phyloP scores from a whole-genome alignment of 2,888 invertebrate species.

The Xylota segnis region DNA sequence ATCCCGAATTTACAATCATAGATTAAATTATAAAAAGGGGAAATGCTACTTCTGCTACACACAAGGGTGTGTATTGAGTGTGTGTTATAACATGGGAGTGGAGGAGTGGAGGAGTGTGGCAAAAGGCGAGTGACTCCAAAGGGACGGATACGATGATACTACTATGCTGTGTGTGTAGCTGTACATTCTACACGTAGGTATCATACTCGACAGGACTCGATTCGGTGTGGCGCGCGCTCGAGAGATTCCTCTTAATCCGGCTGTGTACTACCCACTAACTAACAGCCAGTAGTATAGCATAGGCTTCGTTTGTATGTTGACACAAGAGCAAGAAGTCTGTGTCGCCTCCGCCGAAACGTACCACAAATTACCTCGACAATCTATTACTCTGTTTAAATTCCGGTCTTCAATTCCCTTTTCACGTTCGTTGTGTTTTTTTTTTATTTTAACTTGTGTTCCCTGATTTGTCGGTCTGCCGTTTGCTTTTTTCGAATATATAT shows the following conservation, averaged over 20 bases:
- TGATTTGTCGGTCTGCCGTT: neutral
- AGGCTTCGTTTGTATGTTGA: constrained; percentile 57
- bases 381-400: constrained; percentile 22
- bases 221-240: constrained; percentile 70
- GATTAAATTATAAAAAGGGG: constrained; percentile 75
- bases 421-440: constrained; percentile 1
- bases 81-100: constrained; percentile 66
- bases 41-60: constrained; percentile 40
- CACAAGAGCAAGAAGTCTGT: constrained; percentile 21
- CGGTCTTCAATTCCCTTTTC: constrained; percentile 25
- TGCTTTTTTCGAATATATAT: neutral
- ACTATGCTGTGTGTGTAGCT: constrained; percentile 4
- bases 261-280: constrained; percentile 59
- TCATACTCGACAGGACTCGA: constrained; percentile 44
- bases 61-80: constrained; percentile 68
- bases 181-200: constrained; percentile 62
- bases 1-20: constrained; percentile 62
- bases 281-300: constrained; percentile 62
- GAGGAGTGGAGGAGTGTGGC: constrained; percentile 33
- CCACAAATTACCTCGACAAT: constrained; percentile 53
- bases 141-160: constrained; percentile 53
- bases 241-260: constrained; percentile 73
- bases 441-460: neutral
- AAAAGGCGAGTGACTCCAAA: constrained; percentile 56
- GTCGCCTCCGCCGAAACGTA: constrained; percentile 32